Base-by-base conservation (phyloP, 2,888 invertebrate species). In the Malthinus seriepunctatus region DNA sequence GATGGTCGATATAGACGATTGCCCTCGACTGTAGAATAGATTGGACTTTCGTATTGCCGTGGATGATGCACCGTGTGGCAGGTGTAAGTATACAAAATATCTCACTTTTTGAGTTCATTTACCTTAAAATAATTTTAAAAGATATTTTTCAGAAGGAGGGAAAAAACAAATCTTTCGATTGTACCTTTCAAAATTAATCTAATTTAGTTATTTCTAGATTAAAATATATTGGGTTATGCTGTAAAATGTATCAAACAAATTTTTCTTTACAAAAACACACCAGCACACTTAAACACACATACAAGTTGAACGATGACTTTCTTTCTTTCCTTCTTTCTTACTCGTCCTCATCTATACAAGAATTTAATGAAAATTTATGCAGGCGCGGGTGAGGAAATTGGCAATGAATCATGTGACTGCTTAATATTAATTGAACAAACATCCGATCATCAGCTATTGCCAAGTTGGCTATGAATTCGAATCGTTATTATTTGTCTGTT, bases 1-100 rank as follows among this genome's bases (percentile, higher is more conserved):
- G 66, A 66, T 66, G 66, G 63, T 59, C 62, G 64, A 61, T 66
- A 64, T 63, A 64, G 66, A 64, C 66, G 63, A 66, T 66, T 66
- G 63, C 63, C 59, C 59, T 56, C 62, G 58, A 64, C 63, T 45
- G 57, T 52, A 50, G 58, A 56, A 63, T 56, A 57, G 59, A 61
- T 63, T 59, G 58, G 60, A 51, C 55, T 49, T 23, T 32, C 51
- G 58, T 55, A 55, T 50, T 57, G 37, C 60, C 34, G 33, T 51
- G 51, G 51, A 62, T 64, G 64, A 64, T 62, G 56, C 64, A 64
- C 62, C 57, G 64, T 47, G 35, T 38, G 62, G 54, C 64, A 64
- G 64, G 64, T 64, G 64, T 48, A 46, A 45, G 37, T 35, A 32
- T 51, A 56, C 39, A 44, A 56, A 49, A 42, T 49, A 44, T 11